Conservation (phyloP, 64 coral and sea anemone genomes). For the Montipora efflorescens region DNA sequence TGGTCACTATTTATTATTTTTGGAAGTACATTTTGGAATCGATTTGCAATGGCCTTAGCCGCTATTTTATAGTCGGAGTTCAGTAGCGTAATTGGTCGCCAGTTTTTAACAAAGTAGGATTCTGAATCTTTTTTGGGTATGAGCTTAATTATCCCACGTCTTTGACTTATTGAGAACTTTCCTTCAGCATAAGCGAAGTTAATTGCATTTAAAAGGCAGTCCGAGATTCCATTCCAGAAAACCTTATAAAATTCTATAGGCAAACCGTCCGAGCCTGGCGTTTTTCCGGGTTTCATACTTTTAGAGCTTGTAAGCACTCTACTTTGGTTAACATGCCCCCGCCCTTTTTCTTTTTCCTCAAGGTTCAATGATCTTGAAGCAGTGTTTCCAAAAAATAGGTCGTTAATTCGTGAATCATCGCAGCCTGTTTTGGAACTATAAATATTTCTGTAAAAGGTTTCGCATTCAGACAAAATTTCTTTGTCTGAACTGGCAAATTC, state of each 20-base stretch:
- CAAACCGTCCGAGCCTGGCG: background rate
- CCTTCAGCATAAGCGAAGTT: background rate
- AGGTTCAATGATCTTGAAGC: no score
- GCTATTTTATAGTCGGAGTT: constrained; percentile 14
- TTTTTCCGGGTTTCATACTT: no score
- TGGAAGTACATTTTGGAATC: constrained; percentile 33
- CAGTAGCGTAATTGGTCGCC: background rate
- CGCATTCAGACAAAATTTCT: background rate
- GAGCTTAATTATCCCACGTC: background rate
- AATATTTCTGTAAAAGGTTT: constrained; percentile 5
- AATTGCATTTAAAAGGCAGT: no score
- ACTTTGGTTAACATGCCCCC: no score
- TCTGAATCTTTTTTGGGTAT: background rate
- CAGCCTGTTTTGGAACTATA: background rate
- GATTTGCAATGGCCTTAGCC: background rate
- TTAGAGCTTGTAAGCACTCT: no score
- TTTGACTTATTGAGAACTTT: background rate
- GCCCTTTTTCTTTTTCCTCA: no score
- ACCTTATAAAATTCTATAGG: no score
- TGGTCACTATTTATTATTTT: background rate
- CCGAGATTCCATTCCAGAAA: no score
- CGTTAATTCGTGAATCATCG: no score
- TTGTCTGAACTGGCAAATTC: no score
- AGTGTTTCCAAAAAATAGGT: no score
- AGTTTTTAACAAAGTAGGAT: background rate